Evolutionary conservation across 2,797 vertebrate genomes (phyloP).

Genomic region (Muscicapa striata): DNA sequence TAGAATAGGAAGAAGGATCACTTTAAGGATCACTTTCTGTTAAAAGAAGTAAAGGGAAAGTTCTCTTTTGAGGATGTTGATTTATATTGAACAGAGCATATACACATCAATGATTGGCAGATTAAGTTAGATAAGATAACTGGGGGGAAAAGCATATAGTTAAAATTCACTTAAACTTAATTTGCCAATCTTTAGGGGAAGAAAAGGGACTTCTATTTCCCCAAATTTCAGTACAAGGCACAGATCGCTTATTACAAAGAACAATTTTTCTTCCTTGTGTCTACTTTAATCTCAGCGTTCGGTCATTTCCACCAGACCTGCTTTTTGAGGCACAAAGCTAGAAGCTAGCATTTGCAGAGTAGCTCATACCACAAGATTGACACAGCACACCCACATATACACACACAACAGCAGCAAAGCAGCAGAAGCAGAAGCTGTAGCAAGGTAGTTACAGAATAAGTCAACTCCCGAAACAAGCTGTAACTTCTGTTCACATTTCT

Average conservation of each 20-base stretch:
- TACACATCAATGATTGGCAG: neutral
- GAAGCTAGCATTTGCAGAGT: neutral
- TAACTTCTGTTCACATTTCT: neutral
- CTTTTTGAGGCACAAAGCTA: neutral
- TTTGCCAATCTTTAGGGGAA: neutral
- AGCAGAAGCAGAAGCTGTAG: constrained; percentile 52
- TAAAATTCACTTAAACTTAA: neutral
- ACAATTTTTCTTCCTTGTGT: neutral
- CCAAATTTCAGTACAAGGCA: neutral
- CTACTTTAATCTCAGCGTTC: neutral
- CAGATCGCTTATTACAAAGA: neutral
- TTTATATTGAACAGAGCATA: neutral
- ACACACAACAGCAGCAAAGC: neutral
- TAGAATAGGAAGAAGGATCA: neutral
- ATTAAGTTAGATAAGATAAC: neutral
- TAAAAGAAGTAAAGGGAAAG: neutral
- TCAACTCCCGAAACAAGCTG: neutral
- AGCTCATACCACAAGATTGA: neutral
- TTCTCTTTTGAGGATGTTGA: neutral
- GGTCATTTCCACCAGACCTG: neutral
- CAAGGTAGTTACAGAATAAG: neutral
- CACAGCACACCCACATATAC: neutral
- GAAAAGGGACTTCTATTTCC: neutral
- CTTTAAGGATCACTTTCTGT: neutral
- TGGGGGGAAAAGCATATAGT: neutral